A percentile compares a stretch with the other conserved stretches of the same genome.
Conservation (phyloP, 1,140 invertebrate genomes). For the Lepidurus packardi region DNA sequence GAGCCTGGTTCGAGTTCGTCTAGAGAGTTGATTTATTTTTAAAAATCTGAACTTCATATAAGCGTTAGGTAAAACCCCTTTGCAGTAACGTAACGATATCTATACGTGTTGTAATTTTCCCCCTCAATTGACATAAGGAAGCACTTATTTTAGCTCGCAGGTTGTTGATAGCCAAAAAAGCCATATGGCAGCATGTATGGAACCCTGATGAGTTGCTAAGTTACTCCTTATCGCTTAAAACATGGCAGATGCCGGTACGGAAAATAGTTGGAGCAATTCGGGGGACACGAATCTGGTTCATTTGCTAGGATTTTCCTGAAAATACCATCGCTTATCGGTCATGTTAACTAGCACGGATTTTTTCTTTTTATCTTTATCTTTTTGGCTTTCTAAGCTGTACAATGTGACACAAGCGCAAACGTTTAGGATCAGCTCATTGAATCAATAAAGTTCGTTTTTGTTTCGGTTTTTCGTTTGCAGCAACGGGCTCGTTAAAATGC, state of each 20-base stretch:
- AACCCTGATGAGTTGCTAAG: conserved; percentile 15
- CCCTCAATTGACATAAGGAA: background rate
- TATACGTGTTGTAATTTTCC: background rate
- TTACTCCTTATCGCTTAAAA: conserved; percentile 1
- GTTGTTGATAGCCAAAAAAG: conserved; percentile 1
- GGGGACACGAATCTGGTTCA: background rate
- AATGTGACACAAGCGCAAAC: background rate
- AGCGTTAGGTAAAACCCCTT: no score
- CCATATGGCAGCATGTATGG: conserved; percentile 7
- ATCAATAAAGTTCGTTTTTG: background rate
- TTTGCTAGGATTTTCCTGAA: background rate
- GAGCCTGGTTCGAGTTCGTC: no score
- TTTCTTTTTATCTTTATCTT: background rate
- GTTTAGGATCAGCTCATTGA: background rate
- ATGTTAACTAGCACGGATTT: background rate
- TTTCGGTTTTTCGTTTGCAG: background rate
- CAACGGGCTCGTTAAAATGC: background rate
- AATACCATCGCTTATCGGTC: conserved; percentile 1
- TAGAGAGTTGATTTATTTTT: no score
- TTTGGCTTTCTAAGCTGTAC: background rate
- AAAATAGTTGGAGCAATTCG: background rate
- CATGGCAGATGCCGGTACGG: background rate
- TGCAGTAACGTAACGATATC: background rate
- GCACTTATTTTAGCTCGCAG: background rate
- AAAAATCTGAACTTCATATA: no score